Evolutionary conservation across 2,113 vertebrate genomes (phyloP), one percentile per base, ranked within the genome.

Genomic region (Xiphophorus maculatus): DNA sequence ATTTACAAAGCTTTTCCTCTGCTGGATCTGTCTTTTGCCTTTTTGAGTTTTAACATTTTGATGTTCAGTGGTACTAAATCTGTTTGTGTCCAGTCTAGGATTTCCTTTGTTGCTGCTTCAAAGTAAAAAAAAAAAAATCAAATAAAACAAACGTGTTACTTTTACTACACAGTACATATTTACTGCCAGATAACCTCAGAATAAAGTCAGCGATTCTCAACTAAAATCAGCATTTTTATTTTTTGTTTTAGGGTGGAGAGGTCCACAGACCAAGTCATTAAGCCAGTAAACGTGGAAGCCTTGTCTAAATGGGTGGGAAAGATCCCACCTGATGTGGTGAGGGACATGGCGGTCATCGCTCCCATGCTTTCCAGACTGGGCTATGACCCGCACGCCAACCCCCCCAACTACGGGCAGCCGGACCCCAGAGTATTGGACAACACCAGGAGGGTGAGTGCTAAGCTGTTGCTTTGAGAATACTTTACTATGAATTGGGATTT

Each of bases 261-360:
- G 82, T 99, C 98, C 33, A 99, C 97, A 68, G 98, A 99, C 85
- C 98, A 99, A 85, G 98, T 99, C 70, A 97, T 99, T 93, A 99
- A 99, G 79, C 98, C 98, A 0, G 96, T 99, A 81, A 99, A 99
- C 0, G 93, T 98, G 89, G 97, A 96, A 80, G 98, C 98, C 0
- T 93, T 99, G 69, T 97, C 97, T 5, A 99, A 99, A 88, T 99
- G 98, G 98, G 97, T 99, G 37, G 98, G 98, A 66, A 98, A 98
- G 90, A 99, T 99, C 67, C 97, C 98, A 0, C 77, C 93, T 0
- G 98, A 99, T 25, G 97, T 99, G 29, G 91, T 98, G 84, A 95
- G 96, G 72, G 98, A 99, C 81, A 99, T 99, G 97, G 93, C 97
- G 0, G 94, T 93, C 82, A 97, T 99, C 9, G 97, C 97, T 13